Evolutionary conservation across 2,113 vertebrate genomes (phyloP).

Genomic region (Colaptes auratus): DNA sequence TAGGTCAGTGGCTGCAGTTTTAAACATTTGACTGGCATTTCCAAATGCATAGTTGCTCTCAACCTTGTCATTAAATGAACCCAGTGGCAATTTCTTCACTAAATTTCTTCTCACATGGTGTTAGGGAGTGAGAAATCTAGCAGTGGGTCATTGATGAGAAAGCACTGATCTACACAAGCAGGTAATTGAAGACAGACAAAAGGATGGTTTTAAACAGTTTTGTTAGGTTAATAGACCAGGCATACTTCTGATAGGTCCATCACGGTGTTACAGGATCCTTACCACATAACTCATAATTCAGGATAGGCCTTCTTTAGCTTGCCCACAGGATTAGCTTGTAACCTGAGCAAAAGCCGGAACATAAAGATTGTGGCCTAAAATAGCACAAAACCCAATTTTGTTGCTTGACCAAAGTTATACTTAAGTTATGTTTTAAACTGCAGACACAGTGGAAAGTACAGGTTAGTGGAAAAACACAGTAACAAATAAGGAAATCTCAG

Average conservation of each 20-base stretch:
- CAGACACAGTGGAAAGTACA: slow-evolving; percentile 20
- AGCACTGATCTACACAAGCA: not conserved
- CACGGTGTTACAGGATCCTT: slow-evolving; percentile 7
- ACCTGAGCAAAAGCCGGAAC: not conserved
- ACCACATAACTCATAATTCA: not conserved
- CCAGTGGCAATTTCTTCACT: not conserved
- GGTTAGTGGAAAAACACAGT: slow-evolving; percentile 19
- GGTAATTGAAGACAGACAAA: slow-evolving; percentile 38
- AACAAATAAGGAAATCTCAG: slow-evolving; percentile 4
- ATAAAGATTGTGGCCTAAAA: slow-evolving; percentile 21
- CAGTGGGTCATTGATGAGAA: not conserved
- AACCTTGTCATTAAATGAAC: slow-evolving; percentile 18
- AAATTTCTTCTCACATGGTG: not conserved
- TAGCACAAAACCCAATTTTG: not conserved
- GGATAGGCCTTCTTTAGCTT: not conserved
- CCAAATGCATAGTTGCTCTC: slow-evolving; percentile 1
- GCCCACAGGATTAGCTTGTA: slow-evolving; percentile 12
- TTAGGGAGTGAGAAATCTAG: not conserved
- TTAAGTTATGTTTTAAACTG: not conserved
- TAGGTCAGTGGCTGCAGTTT: not conserved
- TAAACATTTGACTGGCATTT: not conserved
- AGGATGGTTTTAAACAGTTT: slow-evolving; percentile 30
- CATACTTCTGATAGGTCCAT: not conserved
- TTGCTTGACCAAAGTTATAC: not conserved
- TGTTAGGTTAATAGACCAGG: not conserved